A percentile compares a stretch with the other conserved stretches of the same genome.
These are phyloP conservation scores for Tenthredo livida DNA, from an alignment of 2,888 invertebrate genomes.

Conservation along the genomic window DNA sequence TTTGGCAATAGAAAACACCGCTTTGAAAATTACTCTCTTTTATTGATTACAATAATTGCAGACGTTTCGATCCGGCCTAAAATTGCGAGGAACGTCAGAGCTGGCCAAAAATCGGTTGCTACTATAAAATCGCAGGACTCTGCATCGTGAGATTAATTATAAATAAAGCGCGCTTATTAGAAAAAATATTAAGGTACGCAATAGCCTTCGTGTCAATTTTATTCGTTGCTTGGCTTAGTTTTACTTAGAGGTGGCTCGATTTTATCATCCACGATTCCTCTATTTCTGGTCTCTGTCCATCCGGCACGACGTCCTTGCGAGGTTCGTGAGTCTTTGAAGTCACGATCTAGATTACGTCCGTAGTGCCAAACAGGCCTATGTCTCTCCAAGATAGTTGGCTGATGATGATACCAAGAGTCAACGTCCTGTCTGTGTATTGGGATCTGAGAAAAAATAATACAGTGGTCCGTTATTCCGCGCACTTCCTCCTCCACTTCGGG, in stretches of 20 bases:
- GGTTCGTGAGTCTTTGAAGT: neutral
- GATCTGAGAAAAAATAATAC: constrained; percentile 56
- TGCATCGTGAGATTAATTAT: neutral
- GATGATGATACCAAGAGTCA: constrained; percentile 57
- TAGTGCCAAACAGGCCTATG: constrained; percentile 58
- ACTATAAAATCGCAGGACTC: neutral
- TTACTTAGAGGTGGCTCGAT: constrained; percentile 66
- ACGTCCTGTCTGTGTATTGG: constrained; percentile 58
- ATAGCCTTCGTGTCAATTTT: constrained; percentile 42
- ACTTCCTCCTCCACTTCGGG: neutral
- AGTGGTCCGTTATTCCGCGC: neutral
- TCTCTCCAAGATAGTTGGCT: constrained; percentile 58
- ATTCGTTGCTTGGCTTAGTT: constrained; percentile 55
- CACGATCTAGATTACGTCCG: constrained; percentile 52
- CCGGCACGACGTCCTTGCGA: neutral
- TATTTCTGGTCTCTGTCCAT: constrained; percentile 32
- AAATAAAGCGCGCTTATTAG: neutral
- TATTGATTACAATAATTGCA: neutral
- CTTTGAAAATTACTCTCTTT: neutral
- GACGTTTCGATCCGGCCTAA: neutral
- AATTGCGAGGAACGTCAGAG: neutral
- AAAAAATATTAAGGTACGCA: neutral
- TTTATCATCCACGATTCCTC: constrained; percentile 66
- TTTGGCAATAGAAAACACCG: neutral
- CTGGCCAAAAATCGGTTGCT: neutral